Conservation (phyloP, 1,140 invertebrate genomes). For the Microplitis mediator region DNA sequence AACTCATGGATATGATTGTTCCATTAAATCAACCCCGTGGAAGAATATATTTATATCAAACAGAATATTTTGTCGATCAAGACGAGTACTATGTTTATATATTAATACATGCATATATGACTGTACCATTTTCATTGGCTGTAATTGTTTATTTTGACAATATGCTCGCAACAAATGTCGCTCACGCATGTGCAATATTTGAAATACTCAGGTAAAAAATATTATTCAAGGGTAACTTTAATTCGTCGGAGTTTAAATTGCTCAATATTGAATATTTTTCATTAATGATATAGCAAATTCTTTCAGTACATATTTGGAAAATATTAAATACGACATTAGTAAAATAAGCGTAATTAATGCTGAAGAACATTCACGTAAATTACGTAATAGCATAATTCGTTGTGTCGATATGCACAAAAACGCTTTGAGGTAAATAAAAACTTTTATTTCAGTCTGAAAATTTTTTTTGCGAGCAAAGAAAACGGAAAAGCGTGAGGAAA, state of each 20-base stretch:
- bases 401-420: constrained; percentile 1
- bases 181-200: constrained; percentile 25
- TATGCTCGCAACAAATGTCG: constrained; percentile 21
- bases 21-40: constrained; percentile 28
- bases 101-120: constrained; percentile 24
- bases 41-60: constrained; percentile 22
- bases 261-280: too few relatives aligned
- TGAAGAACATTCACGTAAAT: neutral
- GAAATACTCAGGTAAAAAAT: constrained; percentile 16
- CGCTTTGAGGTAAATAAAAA: neutral
- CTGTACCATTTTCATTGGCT: constrained; percentile 2
- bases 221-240: neutral
- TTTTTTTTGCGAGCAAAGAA: neutral
- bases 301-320: neutral
- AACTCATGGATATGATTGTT: constrained; percentile 24
- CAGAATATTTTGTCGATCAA: constrained; percentile 32
- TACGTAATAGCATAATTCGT: neutral
- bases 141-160: constrained; percentile 10
- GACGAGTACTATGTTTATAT: constrained; percentile 29
- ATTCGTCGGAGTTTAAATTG: too few relatives aligned
- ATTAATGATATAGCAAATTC: too few relatives aligned
- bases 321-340: neutral
- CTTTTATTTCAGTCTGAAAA: neutral
- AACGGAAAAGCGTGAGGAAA: too few relatives aligned
- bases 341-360: too few relatives aligned